Base-by-base conservation (phyloP, 2,797 vertebrate genomes). In the Loris lydekkerianus region DNA sequence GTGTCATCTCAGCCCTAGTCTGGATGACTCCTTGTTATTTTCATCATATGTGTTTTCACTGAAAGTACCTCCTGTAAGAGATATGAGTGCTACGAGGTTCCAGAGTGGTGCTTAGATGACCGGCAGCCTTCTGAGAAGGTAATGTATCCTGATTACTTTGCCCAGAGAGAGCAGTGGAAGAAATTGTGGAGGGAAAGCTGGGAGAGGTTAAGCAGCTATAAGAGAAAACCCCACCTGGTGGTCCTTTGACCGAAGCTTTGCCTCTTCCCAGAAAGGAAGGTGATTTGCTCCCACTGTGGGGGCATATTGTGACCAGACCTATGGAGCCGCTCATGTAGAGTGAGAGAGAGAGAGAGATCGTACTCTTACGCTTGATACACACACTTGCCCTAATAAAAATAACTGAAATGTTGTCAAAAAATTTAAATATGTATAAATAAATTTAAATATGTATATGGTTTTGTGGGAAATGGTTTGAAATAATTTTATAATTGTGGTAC, bases 71-170 rank as follows among this genome's bases (percentile, higher is more conserved):
- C 43, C 7, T 46, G 7, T 46, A 46, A 46, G 43, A 46, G 43
- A 46, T 46, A 46, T 46, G 43, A 46, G 43, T 9, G 43, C 43
- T 46, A 46, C 7, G 1, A 99, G 99, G 14, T 98, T 89, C 99
- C 99, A 0, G 99, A 99, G 76, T 99, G 99, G 99, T 96, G 97
- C 88, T 96, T 99, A 98, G 99, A 99, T 63, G 94, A 98, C 93
- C 99, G 99, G 99, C 99, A 99, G 89, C 99, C 99, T 0, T 99
- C 99, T 0, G 99, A 99, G 97, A 99, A 99, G 97, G 99, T 99
- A 0, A 96, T 99, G 99, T 99, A 99, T 95, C 99, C 99, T 0
- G 99, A 99, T 97, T 99, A 99, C 98, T 99, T 99, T 97, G 95
- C 99, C 97, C 99, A 99, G 98, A 99, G 99, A 91, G 99, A 99